phyloP scores from a whole-genome alignment of 2,797 vertebrate genomes.

The Coregonus suidteri region DNA sequence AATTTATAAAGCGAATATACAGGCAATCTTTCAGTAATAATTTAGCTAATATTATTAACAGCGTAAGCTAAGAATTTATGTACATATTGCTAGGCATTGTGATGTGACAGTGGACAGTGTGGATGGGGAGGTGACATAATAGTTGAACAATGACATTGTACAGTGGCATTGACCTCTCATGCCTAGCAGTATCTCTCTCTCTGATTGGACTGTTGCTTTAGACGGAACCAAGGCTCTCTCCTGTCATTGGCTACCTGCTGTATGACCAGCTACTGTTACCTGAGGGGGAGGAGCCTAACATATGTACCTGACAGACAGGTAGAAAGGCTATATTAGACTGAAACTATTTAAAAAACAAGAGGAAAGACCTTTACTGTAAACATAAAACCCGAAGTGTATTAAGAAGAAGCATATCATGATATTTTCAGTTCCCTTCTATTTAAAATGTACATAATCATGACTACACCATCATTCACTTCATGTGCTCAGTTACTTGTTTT shows the following conservation, averaged over 20 bases:
- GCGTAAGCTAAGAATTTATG: conserved; percentile 59
- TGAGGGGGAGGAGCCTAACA: conserved; percentile 51
- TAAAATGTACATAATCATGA: neutral
- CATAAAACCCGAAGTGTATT: conserved; percentile 11
- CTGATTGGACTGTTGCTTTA: conserved; percentile 16
- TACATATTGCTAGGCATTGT: conserved; percentile 70
- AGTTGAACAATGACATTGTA: conserved; percentile 23
- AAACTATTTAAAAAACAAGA: conserved; percentile 10
- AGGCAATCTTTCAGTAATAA: conserved; percentile 66
- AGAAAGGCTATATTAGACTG: conserved; percentile 36
- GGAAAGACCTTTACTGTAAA: neutral
- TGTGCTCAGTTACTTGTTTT: neutral
- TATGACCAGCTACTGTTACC: conserved; percentile 40
- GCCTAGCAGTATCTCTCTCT: neutral
- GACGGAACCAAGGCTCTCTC: conserved; percentile 47
- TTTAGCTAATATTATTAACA: conserved; percentile 70
- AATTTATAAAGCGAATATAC: conserved; percentile 69
- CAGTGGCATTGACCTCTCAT: neutral
- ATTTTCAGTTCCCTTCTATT: conserved; percentile 16
- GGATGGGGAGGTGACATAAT: conserved; percentile 42
- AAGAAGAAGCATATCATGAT: neutral
- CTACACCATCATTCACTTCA: neutral
- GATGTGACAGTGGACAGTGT: conserved; percentile 21
- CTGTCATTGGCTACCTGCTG: conserved; percentile 42
- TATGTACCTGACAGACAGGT: conserved; percentile 35